Conservation (phyloP, 2,113 vertebrate species). For the Sebastes schlegelii region DNA sequence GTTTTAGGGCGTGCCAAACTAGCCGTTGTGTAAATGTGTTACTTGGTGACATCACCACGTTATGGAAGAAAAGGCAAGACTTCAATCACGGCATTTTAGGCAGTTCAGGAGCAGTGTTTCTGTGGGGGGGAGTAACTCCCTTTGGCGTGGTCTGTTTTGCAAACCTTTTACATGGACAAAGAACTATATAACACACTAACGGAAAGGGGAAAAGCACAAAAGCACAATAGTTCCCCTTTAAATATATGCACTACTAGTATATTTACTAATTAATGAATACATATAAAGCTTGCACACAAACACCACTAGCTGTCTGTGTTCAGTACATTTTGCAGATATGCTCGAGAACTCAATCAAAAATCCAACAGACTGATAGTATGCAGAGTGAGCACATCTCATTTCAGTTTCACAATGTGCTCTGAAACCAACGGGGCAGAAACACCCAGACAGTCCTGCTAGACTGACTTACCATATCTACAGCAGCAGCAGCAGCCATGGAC, state of each 20-base stretch:
- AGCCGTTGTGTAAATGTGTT: too few relatives aligned
- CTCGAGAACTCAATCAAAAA: constrained; percentile 26
- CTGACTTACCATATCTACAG: constrained; percentile 40
- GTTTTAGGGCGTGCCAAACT: too few relatives aligned
- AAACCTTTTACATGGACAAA: too few relatives aligned
- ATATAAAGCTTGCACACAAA: background rate
- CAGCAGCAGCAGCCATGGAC: constrained; percentile 16
- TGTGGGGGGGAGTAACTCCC: too few relatives aligned
- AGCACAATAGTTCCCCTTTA: too few relatives aligned
- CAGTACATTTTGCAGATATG: background rate
- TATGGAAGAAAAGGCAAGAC: too few relatives aligned
- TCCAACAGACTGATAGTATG: constrained; percentile 22
- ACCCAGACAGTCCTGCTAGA: constrained; percentile 15
- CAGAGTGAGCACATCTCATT: constrained; percentile 29
- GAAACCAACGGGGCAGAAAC: constrained; percentile 50
- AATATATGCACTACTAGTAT: background rate
- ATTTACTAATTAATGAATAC: background rate
- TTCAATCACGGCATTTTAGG: too few relatives aligned
- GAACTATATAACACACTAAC: too few relatives aligned
- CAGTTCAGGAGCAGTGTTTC: too few relatives aligned
- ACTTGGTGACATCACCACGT: too few relatives aligned
- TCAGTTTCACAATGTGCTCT: constrained; percentile 31
- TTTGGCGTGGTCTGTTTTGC: too few relatives aligned
- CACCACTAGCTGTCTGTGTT: background rate
- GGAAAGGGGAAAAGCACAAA: too few relatives aligned